Evolutionary conservation across 92 coral and sea anemone genomes (phyloP).

Genomic region (Zoanthus sociatus): DNA sequence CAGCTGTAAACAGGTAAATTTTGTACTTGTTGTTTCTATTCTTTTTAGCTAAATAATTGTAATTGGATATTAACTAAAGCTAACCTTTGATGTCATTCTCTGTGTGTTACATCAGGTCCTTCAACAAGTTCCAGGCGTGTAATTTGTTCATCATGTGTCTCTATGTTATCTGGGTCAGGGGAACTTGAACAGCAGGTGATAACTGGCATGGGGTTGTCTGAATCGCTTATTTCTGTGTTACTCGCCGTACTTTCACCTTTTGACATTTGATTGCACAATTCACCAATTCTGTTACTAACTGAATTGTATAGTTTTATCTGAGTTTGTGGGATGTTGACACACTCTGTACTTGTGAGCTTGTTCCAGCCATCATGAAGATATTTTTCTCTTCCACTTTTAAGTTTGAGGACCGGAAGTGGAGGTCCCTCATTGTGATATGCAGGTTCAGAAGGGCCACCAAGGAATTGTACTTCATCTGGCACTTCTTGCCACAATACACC

Average conservation of each 20-base stretch:
- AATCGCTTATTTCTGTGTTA: neutral
- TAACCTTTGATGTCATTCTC: neutral
- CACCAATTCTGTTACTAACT: slow-evolving; percentile 21
- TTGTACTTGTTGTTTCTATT: neutral
- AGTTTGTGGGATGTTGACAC: slow-evolving; percentile 27
- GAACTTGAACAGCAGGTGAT: neutral
- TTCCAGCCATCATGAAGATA: slow-evolving; percentile 39
- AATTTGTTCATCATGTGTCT: neutral
- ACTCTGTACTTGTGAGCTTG: slow-evolving; percentile 3
- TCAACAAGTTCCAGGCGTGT: slow-evolving; percentile 1
- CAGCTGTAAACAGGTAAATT: neutral
- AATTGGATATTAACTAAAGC: neutral
- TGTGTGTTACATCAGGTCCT: neutral
- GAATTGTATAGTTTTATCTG: slow-evolving; percentile 26
- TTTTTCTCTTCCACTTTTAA: slow-evolving; percentile 28
- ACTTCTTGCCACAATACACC: slow-evolving; percentile 48
- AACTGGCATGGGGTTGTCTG: slow-evolving; percentile 6
- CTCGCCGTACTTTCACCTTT: neutral
- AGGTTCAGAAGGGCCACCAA: slow-evolving; percentile 21
- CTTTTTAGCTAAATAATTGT: neutral
- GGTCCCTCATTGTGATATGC: slow-evolving; percentile 27
- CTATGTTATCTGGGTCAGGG: neutral
- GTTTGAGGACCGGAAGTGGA: slow-evolving; percentile 32
- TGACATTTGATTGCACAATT: slow-evolving; percentile 14
- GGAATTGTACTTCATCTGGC: slow-evolving; percentile 14